Percentiles rank a stretch among this genome's conserved stretches.
phyloP scores from a whole-genome alignment of 2,888 invertebrate genomes.

The Portevinia maculata region DNA sequence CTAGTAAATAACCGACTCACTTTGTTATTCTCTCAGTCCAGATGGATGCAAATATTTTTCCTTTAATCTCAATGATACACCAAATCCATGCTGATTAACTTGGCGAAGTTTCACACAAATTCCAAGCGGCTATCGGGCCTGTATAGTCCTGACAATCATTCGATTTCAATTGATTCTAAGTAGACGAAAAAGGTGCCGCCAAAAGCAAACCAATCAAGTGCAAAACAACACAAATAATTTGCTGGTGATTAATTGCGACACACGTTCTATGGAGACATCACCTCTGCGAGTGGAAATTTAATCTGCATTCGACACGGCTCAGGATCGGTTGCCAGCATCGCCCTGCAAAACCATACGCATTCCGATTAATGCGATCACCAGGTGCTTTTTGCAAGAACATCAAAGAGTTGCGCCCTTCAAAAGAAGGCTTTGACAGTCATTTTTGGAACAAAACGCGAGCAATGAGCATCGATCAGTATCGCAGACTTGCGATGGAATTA shows the following conservation, averaged over 20 bases:
- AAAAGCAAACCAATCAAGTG: conserved; percentile 24
- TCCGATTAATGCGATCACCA: conserved; percentile 26
- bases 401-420: conserved; percentile 42
- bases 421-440: conserved; percentile 44
- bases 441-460: conserved; percentile 23
- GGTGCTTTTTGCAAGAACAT: conserved; percentile 18
- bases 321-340: no score
- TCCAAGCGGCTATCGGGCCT: conserved; percentile 20
- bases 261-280: conserved; percentile 49
- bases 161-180: conserved; percentile 64
- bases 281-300: conserved; percentile 39
- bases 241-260: conserved; percentile 62
- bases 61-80: conserved; percentile 22
- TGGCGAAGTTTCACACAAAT: conserved; percentile 21
- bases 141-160: conserved; percentile 53
- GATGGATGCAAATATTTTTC: conserved; percentile 38
- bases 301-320: conserved; percentile 50
- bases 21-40: conserved; percentile 32
- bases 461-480: conserved; percentile 61
- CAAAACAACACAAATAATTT: conserved; percentile 35
- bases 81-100: conserved; percentile 58
- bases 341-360: conserved; percentile 19
- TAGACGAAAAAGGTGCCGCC: conserved; percentile 45
- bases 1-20: conserved; percentile 43
- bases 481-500: conserved; percentile 19